Evolutionary conservation across 2,888 invertebrate species (phyloP).

Genomic region (Chloroclystis v-ata): DNA sequence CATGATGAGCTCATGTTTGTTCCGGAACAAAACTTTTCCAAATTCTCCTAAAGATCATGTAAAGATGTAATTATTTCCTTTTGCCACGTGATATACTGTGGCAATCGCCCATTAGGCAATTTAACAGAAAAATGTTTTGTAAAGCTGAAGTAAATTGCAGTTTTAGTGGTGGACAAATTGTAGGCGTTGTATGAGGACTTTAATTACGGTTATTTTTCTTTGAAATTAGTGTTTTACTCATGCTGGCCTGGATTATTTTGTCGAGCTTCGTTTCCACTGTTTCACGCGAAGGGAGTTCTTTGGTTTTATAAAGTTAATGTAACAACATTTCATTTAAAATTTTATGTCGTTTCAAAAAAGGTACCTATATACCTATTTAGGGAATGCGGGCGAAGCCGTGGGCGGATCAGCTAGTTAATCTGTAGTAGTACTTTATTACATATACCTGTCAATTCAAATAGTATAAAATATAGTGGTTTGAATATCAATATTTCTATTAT

Average conservation of each 20-base stretch:
- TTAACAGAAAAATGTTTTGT: slow-evolving; percentile 31
- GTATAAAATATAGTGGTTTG: too few relatives aligned
- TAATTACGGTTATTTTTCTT: slow-evolving; percentile 23
- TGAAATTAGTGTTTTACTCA: slow-evolving; percentile 22
- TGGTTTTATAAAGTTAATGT: neutral
- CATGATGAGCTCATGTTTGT: neutral
- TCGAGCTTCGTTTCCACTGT: slow-evolving; percentile 12
- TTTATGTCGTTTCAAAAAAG: too few relatives aligned
- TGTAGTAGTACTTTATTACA: too few relatives aligned
- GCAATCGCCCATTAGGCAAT: slow-evolving; percentile 35
- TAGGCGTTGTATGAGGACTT: slow-evolving; percentile 16
- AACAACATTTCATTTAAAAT: too few relatives aligned
- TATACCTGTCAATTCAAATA: too few relatives aligned
- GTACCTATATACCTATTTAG: too few relatives aligned
- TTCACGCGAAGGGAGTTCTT: neutral
- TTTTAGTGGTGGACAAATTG: slow-evolving; percentile 27
- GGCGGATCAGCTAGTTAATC: too few relatives aligned
- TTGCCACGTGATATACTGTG: slow-evolving; percentile 35
- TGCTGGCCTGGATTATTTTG: slow-evolving; percentile 14
- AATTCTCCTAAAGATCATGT: neutral
- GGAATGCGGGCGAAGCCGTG: too few relatives aligned
- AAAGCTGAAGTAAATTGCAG: slow-evolving; percentile 22
- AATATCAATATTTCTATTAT: too few relatives aligned
- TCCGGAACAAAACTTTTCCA: neutral
- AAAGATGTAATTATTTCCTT: slow-evolving; percentile 40